These are phyloP conservation scores for Trinectes maculatus DNA, from an alignment of 2,113 vertebrate species.

Conservation along the genomic window DNA sequence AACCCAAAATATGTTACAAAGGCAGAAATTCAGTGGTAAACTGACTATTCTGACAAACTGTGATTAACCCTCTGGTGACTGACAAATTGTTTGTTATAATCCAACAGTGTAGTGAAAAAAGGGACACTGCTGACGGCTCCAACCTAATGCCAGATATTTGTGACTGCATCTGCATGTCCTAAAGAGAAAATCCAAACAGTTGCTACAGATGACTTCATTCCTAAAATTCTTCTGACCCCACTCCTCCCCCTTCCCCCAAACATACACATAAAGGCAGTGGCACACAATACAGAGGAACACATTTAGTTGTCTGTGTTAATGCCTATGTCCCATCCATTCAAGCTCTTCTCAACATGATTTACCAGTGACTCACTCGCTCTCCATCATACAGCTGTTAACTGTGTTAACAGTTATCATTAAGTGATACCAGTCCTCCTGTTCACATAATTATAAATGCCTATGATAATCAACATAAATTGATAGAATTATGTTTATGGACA, in stretches of 20 bases:
- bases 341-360: not conserved
- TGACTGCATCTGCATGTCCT: not conserved
- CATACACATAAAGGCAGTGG: not conserved
- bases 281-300: not conserved
- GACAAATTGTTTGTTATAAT: no score
- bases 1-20: not conserved
- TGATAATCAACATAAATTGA: slow-evolving; percentile 1
- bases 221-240: no score
- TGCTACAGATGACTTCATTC: not conserved
- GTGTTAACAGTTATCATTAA: not conserved
- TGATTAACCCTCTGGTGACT: no score
- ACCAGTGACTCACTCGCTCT: not conserved
- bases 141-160: no score
- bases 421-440: not conserved
- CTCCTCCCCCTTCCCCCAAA: not conserved
- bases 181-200: not conserved
- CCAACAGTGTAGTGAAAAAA: no score
- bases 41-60: no score
- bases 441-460: not conserved
- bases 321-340: not conserved
- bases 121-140: no score
- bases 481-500: slow-evolving; percentile 4
- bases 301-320: not conserved
- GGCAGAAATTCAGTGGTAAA: no score
- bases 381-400: not conserved